phyloP scores from a whole-genome alignment of 2,797 vertebrate genomes.

The Cyprinodon diabolis region DNA sequence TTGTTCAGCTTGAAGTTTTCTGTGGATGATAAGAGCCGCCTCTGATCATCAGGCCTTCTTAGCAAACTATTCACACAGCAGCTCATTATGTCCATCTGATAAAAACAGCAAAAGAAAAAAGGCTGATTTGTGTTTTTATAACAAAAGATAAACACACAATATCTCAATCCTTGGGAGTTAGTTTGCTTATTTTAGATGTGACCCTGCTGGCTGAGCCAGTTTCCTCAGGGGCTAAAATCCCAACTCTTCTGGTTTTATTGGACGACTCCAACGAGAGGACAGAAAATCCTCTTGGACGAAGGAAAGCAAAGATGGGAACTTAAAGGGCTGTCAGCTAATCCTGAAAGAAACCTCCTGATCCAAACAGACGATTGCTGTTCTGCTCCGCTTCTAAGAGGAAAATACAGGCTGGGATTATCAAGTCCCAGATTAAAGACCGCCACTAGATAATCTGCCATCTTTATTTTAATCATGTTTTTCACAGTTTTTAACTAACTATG shows the following conservation, averaged over 20 bases:
- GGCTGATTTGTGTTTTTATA: conserved; percentile 56
- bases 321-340: conserved; percentile 44
- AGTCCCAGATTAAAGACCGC: not conserved
- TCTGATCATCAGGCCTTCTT: conserved; percentile 53
- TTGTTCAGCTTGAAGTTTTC: conserved; percentile 61
- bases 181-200: conserved; percentile 57
- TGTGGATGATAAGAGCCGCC: conserved; percentile 49
- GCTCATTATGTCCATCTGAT: conserved; percentile 63
- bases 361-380: conserved; percentile 16
- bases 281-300: conserved; percentile 60
- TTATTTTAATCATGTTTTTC: not conserved
- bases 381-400: not conserved
- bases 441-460: not conserved
- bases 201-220: conserved; percentile 48
- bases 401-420: not conserved
- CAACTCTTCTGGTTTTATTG: conserved; percentile 46
- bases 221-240: conserved; percentile 37
- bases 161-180: conserved; percentile 56
- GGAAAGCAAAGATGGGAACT: conserved; percentile 47
- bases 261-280: conserved; percentile 23
- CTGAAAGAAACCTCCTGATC: conserved; percentile 34
- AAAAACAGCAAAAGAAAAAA: conserved; percentile 49
- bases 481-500: not conserved
- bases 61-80: conserved; percentile 37
- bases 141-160: conserved; percentile 62